Conservation (phyloP, 2,113 vertebrate genomes). For the Bujurquina vittata region DNA sequence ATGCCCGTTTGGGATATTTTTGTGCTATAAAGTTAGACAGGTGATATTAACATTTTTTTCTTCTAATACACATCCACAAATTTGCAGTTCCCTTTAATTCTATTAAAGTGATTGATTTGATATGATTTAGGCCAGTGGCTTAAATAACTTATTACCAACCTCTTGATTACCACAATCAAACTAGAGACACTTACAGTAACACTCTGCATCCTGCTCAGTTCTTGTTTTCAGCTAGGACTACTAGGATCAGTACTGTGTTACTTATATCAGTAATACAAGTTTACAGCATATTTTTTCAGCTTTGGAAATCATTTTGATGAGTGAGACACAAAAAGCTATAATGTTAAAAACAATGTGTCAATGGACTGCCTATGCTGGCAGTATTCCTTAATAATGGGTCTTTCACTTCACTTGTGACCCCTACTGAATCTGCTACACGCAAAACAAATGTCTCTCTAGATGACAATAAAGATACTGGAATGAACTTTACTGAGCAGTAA, state of each 20-base stretch:
- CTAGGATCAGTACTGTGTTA: neutral
- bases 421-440: neutral
- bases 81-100: neutral
- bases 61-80: neutral
- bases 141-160: neutral
- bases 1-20: neutral
- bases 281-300: neutral
- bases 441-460: slow-evolving; percentile 2
- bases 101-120: neutral
- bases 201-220: neutral
- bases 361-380: neutral
- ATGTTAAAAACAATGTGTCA: neutral
- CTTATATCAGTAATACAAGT: neutral
- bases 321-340: neutral
- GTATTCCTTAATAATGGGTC: neutral
- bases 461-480: neutral
- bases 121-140: neutral
- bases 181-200: neutral
- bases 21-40: neutral
- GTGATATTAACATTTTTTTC: neutral
- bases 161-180: neutral
- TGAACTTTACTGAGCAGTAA: slow-evolving; percentile 14
- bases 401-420: slow-evolving; percentile 1
- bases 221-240: neutral
- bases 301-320: neutral